Evolutionary conservation across 2,113 vertebrate genomes (phyloP).

Genomic region (Aegithalos caudatus): DNA sequence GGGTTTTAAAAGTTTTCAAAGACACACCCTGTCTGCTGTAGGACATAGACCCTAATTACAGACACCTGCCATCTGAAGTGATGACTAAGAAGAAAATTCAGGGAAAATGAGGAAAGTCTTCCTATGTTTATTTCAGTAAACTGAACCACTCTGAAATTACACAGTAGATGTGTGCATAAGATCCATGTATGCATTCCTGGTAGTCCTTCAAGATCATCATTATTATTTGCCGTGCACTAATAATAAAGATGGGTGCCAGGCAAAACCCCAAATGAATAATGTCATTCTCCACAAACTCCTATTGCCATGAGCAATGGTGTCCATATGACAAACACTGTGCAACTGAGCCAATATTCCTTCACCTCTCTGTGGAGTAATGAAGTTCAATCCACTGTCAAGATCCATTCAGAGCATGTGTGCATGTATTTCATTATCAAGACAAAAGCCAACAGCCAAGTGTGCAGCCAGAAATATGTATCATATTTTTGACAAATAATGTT

Average conservation of each 20-base stretch:
- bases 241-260: neutral
- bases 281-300: neutral
- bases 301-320: neutral
- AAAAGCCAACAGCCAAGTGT: constrained; percentile 19
- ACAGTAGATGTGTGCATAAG: neutral
- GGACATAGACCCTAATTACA: neutral
- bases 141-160: neutral
- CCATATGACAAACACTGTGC: neutral
- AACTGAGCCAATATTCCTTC: neutral
- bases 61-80: neutral
- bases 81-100: neutral
- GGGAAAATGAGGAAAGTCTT: neutral
- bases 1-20: neutral
- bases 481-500: neutral
- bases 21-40: neutral
- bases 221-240: neutral
- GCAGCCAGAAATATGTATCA: neutral
- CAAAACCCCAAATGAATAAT: neutral
- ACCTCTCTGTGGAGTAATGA: neutral
- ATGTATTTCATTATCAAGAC: neutral
- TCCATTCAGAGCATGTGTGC: neutral
- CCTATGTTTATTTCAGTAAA: neutral
- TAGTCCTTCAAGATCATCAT: neutral
- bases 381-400: neutral
- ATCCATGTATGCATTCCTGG: neutral